Conservation (phyloP, 2,797 vertebrate species). For the Esox masquinongy region DNA sequence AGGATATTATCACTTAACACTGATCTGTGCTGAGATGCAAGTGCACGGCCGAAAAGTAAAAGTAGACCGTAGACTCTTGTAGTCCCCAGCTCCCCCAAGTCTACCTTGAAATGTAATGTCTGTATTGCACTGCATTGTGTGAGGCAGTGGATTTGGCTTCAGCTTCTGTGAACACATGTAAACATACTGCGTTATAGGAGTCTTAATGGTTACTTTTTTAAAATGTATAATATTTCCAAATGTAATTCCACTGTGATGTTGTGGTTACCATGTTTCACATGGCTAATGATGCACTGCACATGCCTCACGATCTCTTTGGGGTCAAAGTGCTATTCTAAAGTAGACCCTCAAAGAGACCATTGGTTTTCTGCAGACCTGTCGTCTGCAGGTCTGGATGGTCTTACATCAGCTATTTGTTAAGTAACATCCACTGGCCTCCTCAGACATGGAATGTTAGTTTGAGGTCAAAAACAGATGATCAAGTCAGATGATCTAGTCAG, state of each 20-base stretch:
- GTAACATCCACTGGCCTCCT: conserved; percentile 1
- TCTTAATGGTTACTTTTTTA: background rate
- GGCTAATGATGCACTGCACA: background rate
- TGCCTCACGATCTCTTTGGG: background rate
- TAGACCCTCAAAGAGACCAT: background rate
- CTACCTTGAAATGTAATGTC: background rate
- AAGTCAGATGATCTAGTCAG: background rate
- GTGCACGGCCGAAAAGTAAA: conserved; percentile 28
- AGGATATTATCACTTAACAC: conserved; percentile 66
- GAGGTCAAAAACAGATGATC: conserved; percentile 4
- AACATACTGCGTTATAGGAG: background rate
- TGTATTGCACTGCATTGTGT: background rate
- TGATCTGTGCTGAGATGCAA: conserved; percentile 35
- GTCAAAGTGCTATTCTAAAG: background rate
- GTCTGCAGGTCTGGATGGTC: background rate
- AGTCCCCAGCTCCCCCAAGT: background rate
- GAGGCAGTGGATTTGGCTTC: background rate
- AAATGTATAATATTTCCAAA: background rate
- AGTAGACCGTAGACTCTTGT: background rate
- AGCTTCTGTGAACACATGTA: background rate
- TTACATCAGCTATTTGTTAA: conserved; percentile 21
- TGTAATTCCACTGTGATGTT: background rate
- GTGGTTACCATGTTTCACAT: background rate
- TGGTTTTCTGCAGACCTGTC: background rate
- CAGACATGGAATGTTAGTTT: conserved; percentile 24